Conservation (phyloP, 2,888 invertebrate genomes). For the Brachycybe producta region DNA sequence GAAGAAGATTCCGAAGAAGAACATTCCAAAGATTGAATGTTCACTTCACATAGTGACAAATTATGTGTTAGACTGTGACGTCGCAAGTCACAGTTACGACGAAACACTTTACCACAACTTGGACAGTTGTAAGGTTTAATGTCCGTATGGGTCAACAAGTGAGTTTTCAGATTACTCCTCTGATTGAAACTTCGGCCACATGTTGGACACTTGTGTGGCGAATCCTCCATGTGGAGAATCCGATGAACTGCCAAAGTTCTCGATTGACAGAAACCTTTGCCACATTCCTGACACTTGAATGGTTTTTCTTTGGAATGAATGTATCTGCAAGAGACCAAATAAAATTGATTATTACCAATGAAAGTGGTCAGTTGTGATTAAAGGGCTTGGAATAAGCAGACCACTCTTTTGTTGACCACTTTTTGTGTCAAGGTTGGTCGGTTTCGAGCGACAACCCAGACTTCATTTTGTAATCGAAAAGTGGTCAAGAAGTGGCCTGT, state of each 20-base stretch:
- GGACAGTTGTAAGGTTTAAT: slow-evolving; percentile 83
- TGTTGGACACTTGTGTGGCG: slow-evolving; percentile 85
- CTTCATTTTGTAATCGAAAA: too few relatives aligned
- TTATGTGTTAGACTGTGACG: slow-evolving; percentile 82
- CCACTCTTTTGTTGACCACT: too few relatives aligned
- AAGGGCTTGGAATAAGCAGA: too few relatives aligned
- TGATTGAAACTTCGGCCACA: slow-evolving; percentile 86
- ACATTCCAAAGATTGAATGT: too few relatives aligned
- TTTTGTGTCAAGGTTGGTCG: too few relatives aligned
- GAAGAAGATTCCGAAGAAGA: too few relatives aligned
- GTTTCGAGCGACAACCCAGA: too few relatives aligned
- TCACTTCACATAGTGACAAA: too few relatives aligned
- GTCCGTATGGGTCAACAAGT: slow-evolving; percentile 79
- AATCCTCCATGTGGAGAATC: slow-evolving; percentile 86
- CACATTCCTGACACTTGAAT: slow-evolving; percentile 90
- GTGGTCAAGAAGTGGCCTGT: too few relatives aligned
- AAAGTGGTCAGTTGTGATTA: too few relatives aligned
- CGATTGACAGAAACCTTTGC: slow-evolving; percentile 95
- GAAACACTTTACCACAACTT: slow-evolving; percentile 79
- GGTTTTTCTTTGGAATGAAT: slow-evolving; percentile 98
- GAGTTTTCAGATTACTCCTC: slow-evolving; percentile 81
- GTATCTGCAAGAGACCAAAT: slow-evolving; percentile 60
- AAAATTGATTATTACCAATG: too few relatives aligned
- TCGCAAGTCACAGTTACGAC: slow-evolving; percentile 78
- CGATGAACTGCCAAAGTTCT: slow-evolving; percentile 91